Conservation (phyloP, 2,113 vertebrate genomes). For the Pelusios castaneus region DNA sequence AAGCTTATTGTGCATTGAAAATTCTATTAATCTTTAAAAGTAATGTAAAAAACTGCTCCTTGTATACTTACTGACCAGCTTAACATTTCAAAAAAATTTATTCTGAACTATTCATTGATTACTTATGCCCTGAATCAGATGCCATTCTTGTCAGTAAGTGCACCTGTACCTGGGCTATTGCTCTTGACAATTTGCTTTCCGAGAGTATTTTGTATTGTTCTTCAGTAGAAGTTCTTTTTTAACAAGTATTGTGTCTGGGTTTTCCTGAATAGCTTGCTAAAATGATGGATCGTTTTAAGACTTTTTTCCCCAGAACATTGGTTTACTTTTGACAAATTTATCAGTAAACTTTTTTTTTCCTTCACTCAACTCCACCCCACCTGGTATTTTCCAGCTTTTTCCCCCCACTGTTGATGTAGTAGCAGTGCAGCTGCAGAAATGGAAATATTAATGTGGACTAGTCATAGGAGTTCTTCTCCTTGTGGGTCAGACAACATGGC, state of each 20-base stretch:
- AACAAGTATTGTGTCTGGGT: background rate
- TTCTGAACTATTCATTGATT: background rate
- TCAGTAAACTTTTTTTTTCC: no score
- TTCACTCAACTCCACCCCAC: no score
- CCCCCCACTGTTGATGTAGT: background rate
- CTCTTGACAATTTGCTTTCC: background rate
- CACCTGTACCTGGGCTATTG: background rate
- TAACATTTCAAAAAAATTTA: background rate
- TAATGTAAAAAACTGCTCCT: background rate
- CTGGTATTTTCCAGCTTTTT: background rate
- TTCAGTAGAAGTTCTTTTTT: background rate
- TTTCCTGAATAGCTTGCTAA: background rate
- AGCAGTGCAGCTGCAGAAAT: background rate
- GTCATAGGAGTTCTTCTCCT: background rate
- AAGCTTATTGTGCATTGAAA: background rate
- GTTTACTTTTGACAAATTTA: background rate
- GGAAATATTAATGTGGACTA: constrained; percentile 20
- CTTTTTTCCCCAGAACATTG: background rate
- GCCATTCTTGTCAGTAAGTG: background rate
- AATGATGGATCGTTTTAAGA: background rate
- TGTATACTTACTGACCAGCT: background rate
- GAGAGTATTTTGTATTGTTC: background rate
- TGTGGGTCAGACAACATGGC: background rate
- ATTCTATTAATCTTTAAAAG: background rate
- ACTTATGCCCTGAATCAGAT: background rate